Evolutionary conservation across 2,888 invertebrate species (phyloP), one percentile per base, ranked within the genome.

Genomic region (Drosophila paranaensis): DNA sequence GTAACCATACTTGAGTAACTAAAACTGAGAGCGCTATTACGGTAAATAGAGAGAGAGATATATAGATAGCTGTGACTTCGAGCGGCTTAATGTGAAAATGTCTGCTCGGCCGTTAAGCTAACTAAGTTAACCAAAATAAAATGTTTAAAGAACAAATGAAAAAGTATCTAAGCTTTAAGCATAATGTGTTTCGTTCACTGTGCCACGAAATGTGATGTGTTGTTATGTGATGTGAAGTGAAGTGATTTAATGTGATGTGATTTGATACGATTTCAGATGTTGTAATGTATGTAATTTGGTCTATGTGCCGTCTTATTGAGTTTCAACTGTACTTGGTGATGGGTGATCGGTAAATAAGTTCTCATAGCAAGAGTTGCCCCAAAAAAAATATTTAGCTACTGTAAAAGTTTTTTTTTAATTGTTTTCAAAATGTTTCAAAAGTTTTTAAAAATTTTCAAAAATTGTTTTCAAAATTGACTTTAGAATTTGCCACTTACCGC

Each of bases 401-500:
- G 9, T 27, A 58, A 66, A 60, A 58, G 37, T 13, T 66, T 33
- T 30, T 16, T 40, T 27, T 30, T n/a, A 10, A 10, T n/a, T 14
- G 5, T 30, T 30, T 48, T 48, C 2, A 51, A 13, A 35, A 27
- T 14, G 39, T 1, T 20, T 33, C 11, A 50, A 16, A 50, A 6
- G 2, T 16, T 30, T 33, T 6, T 6, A 48, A 30, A 48, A 11
- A 10, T 27, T 48, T n/a, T 48, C 10, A 2, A 50, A 50, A 50
- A 39, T 39, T 39, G 14, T 27, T 35, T 43, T 35, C 14, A 1
- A 13, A 55, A 58, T 57, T 58, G 64, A 63, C 51, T 60, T 57
- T 37, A 60, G 50, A 63, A 70, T 64, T 82, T 83, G 89, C 81
- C 89, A 84, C 84, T 84, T 84, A 84, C 84, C 84, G 84, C 87